Evolutionary conservation across 2,113 vertebrate species (phyloP), one percentile per base, ranked within the genome.

Genomic region (Tinamus guttatus): DNA sequence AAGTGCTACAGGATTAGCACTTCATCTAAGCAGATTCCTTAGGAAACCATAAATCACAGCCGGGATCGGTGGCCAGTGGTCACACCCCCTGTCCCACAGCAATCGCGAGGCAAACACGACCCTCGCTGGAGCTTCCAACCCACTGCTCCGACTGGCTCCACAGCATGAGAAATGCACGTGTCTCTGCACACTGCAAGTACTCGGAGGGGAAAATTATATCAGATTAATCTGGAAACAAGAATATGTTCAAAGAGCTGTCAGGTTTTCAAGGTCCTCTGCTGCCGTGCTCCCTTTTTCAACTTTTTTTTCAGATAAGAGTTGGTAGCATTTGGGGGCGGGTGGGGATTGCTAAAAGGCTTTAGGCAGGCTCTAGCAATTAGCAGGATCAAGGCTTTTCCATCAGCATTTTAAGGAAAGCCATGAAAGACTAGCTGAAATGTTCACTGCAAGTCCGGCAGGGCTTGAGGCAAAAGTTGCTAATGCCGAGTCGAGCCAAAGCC

Each of bases 1-100:
- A 87, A 90, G 74, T 21, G 75, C 51, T 5, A 4, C 8, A 60
- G 52, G 75, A 94, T 93, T 81, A 91, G 70, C 87, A 89, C 78
- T 91, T 93, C 74, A 93, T n/a, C 62, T 83, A 74, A 90, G 68
- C 38, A 76, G 32, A 32, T 94, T 75, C 84, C 2, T 7, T 41
- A 47, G 62, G 47, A 88, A 89, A 89, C 89, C 38, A 64, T 24
- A 65, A 86, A 84, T 78, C 77, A 77, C 34, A 41, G 43, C 34
- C 34, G 77, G 1, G 5, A 41, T 62, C 40, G 11, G 71, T 18
- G 76, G 54, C 60, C 6, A 12, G 34, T 3, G 49, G 45, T 36
- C 45, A 21, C 40, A 86, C 63, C 25, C 25, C 5, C 38, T 45
- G 20, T 51, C 56, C 36, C 59, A 38, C 12, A 89, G 84, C n/a